A percentile compares a stretch with the other conserved stretches of the same genome.
phyloP scores from a whole-genome alignment of 2,797 vertebrate species.

The Melanotaenia maccullochi region DNA sequence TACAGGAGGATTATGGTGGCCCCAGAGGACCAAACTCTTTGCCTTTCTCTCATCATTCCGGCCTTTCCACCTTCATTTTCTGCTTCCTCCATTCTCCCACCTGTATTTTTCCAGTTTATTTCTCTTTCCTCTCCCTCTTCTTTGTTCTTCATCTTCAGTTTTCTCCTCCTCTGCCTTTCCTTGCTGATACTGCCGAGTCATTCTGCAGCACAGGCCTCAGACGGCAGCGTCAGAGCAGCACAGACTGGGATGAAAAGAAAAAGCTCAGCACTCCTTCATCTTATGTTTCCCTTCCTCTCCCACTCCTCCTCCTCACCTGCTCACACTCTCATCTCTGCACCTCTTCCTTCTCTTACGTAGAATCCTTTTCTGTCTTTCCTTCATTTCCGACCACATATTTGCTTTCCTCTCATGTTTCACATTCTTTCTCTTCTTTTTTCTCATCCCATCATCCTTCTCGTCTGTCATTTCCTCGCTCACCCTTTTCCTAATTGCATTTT shows the following conservation, averaged over 20 bases:
- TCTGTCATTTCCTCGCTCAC: neutral
- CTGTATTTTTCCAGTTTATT: neutral
- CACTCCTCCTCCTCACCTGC: conserved; percentile 1
- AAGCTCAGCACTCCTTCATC: conserved; percentile 57
- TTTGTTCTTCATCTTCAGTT: neutral
- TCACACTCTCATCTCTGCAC: conserved; percentile 9
- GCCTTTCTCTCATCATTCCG: neutral
- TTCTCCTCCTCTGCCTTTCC: neutral
- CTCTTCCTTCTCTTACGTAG: conserved; percentile 8
- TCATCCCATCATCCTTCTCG: neutral
- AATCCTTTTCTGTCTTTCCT: conserved; percentile 1
- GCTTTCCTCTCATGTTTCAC: neutral
- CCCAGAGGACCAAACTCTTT: conserved; percentile 18
- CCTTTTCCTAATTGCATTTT: neutral
- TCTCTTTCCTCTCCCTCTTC: no score
- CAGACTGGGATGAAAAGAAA: conserved; percentile 54
- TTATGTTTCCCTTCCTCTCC: conserved; percentile 13
- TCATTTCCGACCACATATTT: conserved; percentile 8
- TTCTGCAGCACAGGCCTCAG: conserved; percentile 63
- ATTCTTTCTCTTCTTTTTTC: neutral
- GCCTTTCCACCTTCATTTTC: neutral
- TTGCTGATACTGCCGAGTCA: conserved; percentile 60
- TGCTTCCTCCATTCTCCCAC: neutral
- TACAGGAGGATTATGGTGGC: conserved; percentile 6
- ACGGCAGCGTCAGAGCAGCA: conserved; percentile 27